Percentiles rank a stretch among this genome's conserved stretches.
Evolutionary conservation across 2,113 vertebrate species (phyloP).

Genomic region (Microtus ochrogaster): DNA sequence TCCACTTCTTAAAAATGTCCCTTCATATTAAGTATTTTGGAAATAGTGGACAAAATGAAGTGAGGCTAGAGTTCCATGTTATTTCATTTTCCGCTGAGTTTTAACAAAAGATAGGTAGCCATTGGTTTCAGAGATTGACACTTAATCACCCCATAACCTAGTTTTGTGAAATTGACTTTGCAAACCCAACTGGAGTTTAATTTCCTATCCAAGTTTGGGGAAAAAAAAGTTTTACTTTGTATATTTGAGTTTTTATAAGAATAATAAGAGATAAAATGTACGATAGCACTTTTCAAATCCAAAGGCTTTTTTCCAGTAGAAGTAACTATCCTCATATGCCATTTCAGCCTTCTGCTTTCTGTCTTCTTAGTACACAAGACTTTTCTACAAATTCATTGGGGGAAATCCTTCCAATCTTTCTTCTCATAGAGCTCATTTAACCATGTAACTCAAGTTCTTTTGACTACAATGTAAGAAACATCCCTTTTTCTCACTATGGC

Average conservation of each 20-base stretch:
- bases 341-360: constrained; percentile 40
- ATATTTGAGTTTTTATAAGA: not conserved
- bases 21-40: not conserved
- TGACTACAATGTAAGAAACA: not conserved
- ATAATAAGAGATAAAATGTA: constrained; percentile 33
- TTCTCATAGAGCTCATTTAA: not conserved
- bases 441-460: not conserved
- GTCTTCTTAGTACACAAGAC: not conserved
- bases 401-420: not conserved
- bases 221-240: constrained; percentile 15
- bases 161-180: not conserved
- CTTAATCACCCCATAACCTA: not conserved
- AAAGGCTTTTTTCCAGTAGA: constrained; percentile 46
- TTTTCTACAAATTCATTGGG: constrained; percentile 33
- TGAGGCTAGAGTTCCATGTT: not conserved
- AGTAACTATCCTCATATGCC: not conserved
- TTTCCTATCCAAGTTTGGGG: not conserved
- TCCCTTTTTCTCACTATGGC: not conserved
- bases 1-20: not conserved
- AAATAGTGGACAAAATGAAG: not conserved
- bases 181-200: not conserved
- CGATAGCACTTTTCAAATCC: constrained; percentile 22
- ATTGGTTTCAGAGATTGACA: not conserved
- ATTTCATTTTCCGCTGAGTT: not conserved
- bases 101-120: not conserved